Evolutionary conservation across 2,888 invertebrate genomes (phyloP).

Genomic region (Nomada lathburiana): DNA sequence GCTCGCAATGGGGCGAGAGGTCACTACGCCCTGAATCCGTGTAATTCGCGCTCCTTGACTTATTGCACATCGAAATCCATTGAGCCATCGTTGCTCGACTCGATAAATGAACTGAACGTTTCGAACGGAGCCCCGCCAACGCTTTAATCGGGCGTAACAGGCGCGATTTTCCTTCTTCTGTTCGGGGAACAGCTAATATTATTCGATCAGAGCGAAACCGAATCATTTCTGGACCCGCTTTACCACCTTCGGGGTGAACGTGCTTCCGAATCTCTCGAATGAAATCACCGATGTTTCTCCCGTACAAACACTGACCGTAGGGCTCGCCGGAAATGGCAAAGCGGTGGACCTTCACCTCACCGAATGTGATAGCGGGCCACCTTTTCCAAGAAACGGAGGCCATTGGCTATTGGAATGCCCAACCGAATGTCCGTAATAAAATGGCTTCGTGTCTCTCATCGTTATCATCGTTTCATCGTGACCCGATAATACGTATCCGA

Average conservation of each 20-base stretch:
- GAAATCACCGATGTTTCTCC: background rate
- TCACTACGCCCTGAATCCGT: constrained; percentile 45
- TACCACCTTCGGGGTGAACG: too few relatives aligned
- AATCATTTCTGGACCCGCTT: background rate
- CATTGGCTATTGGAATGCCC: constrained; percentile 31
- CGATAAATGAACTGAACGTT: constrained; percentile 4
- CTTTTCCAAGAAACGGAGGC: constrained; percentile 15
- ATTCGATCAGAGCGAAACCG: background rate
- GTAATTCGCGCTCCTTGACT: constrained; percentile 48
- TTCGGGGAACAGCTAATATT: too few relatives aligned
- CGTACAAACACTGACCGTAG: background rate
- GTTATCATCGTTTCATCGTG: background rate
- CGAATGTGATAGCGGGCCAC: constrained; percentile 43
- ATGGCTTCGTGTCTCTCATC: constrained; percentile 41
- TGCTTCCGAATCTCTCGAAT: too few relatives aligned
- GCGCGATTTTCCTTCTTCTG: background rate
- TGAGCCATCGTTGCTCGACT: constrained; percentile 8
- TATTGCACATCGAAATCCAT: constrained; percentile 25
- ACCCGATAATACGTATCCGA: too few relatives aligned
- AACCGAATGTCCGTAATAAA: constrained; percentile 40
- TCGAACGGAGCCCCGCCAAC: background rate
- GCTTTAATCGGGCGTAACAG: constrained; percentile 1
- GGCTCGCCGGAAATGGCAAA: background rate
- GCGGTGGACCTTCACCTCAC: constrained; percentile 27
- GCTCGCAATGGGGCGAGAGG: constrained; percentile 9